Evolutionary conservation across 2,888 invertebrate species (phyloP).

Genomic region (Parnassius glacialis): DNA sequence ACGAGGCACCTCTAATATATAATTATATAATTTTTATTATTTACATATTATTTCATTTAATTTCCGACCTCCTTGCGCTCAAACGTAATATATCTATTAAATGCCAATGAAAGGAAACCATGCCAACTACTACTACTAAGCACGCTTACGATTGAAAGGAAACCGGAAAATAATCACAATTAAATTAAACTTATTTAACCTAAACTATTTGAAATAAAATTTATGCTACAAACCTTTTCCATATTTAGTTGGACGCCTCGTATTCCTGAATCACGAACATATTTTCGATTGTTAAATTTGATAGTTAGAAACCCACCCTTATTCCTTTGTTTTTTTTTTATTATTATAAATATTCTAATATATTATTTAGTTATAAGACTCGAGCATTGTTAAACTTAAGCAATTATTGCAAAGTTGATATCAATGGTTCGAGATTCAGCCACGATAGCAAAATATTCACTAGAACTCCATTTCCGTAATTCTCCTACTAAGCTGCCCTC

Average conservation of each 20-base stretch:
- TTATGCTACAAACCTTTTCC: conserved; percentile 21
- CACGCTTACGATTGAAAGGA: conserved; percentile 17
- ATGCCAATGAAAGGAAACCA: conserved; percentile 21
- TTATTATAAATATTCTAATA: too few relatives aligned
- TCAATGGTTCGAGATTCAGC: conserved; percentile 1
- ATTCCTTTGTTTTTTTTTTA: too few relatives aligned
- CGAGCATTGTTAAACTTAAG: too few relatives aligned
- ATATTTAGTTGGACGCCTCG: not conserved
- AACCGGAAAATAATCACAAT: conserved; percentile 22
- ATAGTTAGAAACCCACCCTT: not conserved
- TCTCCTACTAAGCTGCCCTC: conserved; percentile 1
- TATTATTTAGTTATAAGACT: too few relatives aligned
- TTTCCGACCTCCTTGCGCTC: conserved; percentile 28
- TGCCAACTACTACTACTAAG: conserved; percentile 8
- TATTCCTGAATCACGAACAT: conserved; percentile 3
- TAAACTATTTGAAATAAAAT: conserved; percentile 10
- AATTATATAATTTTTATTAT: conserved; percentile 16
- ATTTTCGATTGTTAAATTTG: not conserved
- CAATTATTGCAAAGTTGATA: too few relatives aligned
- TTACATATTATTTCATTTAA: conserved; percentile 9
- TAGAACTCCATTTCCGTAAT: conserved; percentile 4
- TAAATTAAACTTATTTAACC: conserved; percentile 9
- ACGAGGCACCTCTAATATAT: conserved; percentile 37
- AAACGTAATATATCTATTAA: conserved; percentile 11
- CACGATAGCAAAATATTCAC: conserved; percentile 4